Evolutionary conservation across 1,140 invertebrate genomes (phyloP).

Genomic region (Aphelenchoides avenae): DNA sequence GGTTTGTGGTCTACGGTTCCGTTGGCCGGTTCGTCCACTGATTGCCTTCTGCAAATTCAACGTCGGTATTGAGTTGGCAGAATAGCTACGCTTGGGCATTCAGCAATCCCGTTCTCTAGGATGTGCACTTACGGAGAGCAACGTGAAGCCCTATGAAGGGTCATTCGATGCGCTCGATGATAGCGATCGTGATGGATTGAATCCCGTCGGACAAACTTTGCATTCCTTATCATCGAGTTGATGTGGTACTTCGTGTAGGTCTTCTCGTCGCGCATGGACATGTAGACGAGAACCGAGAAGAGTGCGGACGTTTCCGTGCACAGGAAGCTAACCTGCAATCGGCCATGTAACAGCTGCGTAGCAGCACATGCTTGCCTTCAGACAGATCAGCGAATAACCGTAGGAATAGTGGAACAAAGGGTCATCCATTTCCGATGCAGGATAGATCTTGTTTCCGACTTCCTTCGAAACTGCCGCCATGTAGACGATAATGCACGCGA

Average conservation of each 20-base stretch:
- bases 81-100: no score
- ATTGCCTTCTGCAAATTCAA: no score
- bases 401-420: conserved; percentile 56
- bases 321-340: conserved; percentile 40
- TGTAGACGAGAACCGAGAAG: conserved; percentile 38
- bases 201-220: no score
- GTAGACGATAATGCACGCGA: conserved; percentile 56
- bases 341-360: not conserved
- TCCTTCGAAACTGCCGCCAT: conserved; percentile 55
- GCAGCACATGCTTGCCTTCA: conserved; percentile 42
- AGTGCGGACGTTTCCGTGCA: conserved; percentile 45
- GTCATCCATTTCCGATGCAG: conserved; percentile 56
- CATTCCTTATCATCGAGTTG: conserved; percentile 24
- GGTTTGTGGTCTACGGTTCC: no score
- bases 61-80: no score
- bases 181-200: no score
- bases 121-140: no score
- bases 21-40: no score
- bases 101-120: no score
- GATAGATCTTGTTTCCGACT: conserved; percentile 57
- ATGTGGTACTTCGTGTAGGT: conserved; percentile 43
- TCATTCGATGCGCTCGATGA: no score
- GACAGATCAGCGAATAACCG: conserved; percentile 52
- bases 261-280: conserved; percentile 48
- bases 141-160: no score